Percentiles rank a stretch among this genome's conserved stretches.
These are phyloP conservation scores for Poecilobothrus nobilitatus DNA, from an alignment of 2,888 invertebrate species.

Conservation along the genomic window DNA sequence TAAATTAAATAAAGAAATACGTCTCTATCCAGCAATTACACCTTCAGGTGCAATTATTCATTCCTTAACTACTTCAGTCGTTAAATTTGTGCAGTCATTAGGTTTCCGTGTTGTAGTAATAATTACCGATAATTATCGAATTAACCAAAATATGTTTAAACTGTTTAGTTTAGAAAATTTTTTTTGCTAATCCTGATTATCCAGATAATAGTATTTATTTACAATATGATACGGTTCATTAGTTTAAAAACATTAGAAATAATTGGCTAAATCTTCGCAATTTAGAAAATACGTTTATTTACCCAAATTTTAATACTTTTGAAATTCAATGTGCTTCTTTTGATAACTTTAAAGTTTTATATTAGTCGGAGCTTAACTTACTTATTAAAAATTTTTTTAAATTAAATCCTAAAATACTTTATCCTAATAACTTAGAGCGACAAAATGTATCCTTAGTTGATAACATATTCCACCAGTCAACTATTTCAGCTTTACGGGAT, in stretches of 20 bases:
- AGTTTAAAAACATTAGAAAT: conserved; percentile 5
- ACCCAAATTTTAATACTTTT: conserved; percentile 5
- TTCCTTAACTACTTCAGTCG: not conserved
- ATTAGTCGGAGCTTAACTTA: not conserved
- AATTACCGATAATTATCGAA: not conserved
- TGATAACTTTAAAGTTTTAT: not conserved
- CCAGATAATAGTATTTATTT: not conserved
- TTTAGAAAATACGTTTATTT: not conserved
- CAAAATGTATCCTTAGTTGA: too few relatives aligned
- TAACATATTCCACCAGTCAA: too few relatives aligned
- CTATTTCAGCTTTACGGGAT: too few relatives aligned
- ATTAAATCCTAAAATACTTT: not conserved
- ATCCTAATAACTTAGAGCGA: too few relatives aligned
- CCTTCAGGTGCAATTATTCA: not conserved
- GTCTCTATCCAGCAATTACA: not conserved
- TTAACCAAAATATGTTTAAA: not conserved
- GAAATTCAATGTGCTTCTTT: not conserved
- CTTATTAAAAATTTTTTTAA: not conserved
- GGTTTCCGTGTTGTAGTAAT: not conserved
- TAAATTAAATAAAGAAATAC: too few relatives aligned
- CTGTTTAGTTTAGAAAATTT: not conserved
- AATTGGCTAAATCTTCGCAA: not conserved
- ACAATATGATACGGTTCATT: conserved; percentile 1
- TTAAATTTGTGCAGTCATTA: not conserved
- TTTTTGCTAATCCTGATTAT: too few relatives aligned